Evolutionary conservation across 2,113 vertebrate genomes (phyloP).

Genomic region (Onychostruthus taczanowskii): DNA sequence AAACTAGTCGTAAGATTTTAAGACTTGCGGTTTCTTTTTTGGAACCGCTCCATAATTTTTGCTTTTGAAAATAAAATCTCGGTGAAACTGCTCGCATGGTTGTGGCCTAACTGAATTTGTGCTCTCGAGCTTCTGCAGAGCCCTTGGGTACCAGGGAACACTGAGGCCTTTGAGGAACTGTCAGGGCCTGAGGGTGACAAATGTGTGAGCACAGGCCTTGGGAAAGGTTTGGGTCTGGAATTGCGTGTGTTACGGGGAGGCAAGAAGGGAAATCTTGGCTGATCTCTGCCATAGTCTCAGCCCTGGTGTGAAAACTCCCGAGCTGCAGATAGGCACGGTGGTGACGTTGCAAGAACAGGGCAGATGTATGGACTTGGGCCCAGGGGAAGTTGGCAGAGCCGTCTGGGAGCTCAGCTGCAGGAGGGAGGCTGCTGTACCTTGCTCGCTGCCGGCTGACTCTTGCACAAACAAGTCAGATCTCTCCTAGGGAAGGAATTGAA

Average conservation of each 20-base stretch:
- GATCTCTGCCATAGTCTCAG: neutral
- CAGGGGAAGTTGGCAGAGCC: neutral
- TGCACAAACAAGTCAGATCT: neutral
- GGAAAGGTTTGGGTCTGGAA: neutral
- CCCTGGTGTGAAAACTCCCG: neutral
- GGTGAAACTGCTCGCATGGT: neutral
- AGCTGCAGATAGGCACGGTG: neutral
- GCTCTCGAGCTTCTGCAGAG: neutral
- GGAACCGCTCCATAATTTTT: neutral
- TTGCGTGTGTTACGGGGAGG: accelerated
- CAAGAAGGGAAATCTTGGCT: neutral
- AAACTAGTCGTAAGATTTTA: conserved; percentile 16
- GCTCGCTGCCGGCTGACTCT: neutral
- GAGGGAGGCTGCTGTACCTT: neutral
- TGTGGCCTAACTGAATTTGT: conserved; percentile 12
- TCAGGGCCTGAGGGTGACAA: neutral
- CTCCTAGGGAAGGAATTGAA: neutral
- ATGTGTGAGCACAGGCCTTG: neutral
- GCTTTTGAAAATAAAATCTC: neutral
- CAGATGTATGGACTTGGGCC: neutral
- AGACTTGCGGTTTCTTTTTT: conserved; percentile 27
- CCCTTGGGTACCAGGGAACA: neutral
- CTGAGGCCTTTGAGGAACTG: neutral
- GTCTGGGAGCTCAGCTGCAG: neutral
- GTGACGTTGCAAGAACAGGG: neutral